Evolutionary conservation across 2,888 invertebrate species (phyloP).

Genomic region (Apocheima hispidaria): DNA sequence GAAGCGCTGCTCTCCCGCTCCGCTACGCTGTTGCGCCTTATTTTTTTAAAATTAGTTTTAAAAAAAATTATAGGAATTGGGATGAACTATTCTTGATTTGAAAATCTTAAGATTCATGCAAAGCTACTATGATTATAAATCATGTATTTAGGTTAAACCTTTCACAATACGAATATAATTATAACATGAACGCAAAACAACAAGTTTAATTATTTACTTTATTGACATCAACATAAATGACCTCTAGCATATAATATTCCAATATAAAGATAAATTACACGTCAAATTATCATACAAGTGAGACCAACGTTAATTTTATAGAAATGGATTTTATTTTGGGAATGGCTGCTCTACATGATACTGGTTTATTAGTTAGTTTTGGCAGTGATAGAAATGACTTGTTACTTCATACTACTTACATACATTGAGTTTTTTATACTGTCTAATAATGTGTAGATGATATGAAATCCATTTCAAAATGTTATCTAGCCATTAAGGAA

Average conservation of each 20-base stretch:
- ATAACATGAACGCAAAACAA: conserved; percentile 47
- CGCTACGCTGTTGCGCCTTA: no score
- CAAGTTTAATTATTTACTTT: conserved; percentile 67
- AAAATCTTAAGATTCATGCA: neutral
- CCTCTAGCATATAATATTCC: conserved; percentile 79
- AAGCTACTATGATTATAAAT: neutral
- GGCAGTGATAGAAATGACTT: conserved; percentile 72
- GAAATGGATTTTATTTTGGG: conserved; percentile 74
- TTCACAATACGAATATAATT: neutral
- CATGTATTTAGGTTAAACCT: neutral
- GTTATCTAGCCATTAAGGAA: conserved; percentile 71
- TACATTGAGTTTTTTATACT: conserved; percentile 46
- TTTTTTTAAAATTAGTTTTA: no score
- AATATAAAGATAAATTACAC: conserved; percentile 79
- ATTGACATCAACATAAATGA: conserved; percentile 82
- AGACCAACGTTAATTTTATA: conserved; percentile 74
- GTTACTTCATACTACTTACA: conserved; percentile 44
- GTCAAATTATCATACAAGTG: conserved; percentile 82
- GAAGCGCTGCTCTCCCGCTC: no score
- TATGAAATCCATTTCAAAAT: conserved; percentile 67
- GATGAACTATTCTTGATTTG: no score
- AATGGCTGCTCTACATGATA: conserved; percentile 64
- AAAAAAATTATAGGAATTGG: no score
- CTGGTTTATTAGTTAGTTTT: conserved; percentile 68
- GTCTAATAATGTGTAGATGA: conserved; percentile 45